Conservation (phyloP, 2,797 vertebrate species). For the Enteromius fasciolatus region DNA sequence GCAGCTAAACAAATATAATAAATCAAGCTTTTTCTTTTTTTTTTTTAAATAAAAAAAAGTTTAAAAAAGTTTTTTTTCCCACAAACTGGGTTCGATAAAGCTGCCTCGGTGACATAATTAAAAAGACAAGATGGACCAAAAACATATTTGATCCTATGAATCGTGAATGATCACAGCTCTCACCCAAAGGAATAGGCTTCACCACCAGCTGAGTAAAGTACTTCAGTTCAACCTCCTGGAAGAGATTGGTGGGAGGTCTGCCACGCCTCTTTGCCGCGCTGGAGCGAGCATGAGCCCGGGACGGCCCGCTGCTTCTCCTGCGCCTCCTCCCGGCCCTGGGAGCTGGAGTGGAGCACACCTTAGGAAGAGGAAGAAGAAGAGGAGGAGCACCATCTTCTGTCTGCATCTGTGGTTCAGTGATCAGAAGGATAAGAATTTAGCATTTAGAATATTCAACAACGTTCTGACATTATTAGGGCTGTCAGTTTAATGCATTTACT, state of each 20-base stretch:
- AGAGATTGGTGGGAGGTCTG: constrained; percentile 87
- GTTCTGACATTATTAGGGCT: neutral
- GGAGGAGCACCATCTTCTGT: constrained; percentile 31
- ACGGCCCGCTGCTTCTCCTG: constrained; percentile 76
- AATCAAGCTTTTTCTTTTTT: too few relatives aligned
- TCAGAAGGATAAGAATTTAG: neutral
- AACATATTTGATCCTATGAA: too few relatives aligned
- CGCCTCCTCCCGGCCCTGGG: constrained; percentile 73
- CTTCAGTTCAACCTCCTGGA: constrained; percentile 92
- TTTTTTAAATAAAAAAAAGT: too few relatives aligned
- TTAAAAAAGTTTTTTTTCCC: too few relatives aligned
- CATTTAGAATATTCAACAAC: neutral
- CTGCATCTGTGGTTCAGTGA: constrained; percentile 47
- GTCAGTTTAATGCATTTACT: too few relatives aligned
- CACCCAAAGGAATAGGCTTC: constrained; percentile 90
- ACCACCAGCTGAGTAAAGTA: constrained; percentile 89
- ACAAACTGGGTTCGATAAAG: too few relatives aligned
- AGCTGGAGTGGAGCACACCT: constrained; percentile 68
- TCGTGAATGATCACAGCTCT: constrained; percentile 24
- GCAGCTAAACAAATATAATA: neutral
- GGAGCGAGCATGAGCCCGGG: constrained; percentile 68
- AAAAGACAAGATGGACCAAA: neutral
- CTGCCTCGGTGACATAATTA: too few relatives aligned
- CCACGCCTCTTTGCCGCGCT: constrained; percentile 87
- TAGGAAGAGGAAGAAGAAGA: constrained; percentile 43